Conservation (phyloP, 2,797 vertebrate species). For the Fratercula arctica region DNA sequence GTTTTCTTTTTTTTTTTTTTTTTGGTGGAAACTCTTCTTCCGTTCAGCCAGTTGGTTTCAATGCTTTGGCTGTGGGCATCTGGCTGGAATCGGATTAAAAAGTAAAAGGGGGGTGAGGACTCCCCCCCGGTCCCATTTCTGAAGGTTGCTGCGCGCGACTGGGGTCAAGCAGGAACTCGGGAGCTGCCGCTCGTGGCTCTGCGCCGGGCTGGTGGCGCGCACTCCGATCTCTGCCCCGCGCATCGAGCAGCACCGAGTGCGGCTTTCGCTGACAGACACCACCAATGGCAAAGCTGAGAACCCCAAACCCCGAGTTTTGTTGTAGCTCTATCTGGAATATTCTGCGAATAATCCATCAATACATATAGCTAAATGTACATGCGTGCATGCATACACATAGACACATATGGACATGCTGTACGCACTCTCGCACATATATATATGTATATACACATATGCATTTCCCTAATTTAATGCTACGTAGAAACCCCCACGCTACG, state of each 20-base stretch:
- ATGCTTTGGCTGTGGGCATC: accelerated
- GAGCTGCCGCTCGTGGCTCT: not conserved
- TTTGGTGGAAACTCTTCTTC: not conserved
- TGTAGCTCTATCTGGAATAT: not conserved
- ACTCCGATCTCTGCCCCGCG: not conserved
- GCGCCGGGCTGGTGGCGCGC: not conserved
- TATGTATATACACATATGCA: not conserved
- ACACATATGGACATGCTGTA: accelerated
- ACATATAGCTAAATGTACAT: not conserved
- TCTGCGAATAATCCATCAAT: not conserved
- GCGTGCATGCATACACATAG: not conserved
- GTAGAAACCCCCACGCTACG: not conserved
- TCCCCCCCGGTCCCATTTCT: not conserved
- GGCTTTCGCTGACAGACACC: not conserved
- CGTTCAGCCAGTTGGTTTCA: not conserved
- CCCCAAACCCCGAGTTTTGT: not conserved
- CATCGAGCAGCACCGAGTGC: accelerated
- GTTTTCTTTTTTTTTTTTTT: too few relatives aligned
- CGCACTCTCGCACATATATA: accelerated
- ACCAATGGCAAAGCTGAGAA: accelerated
- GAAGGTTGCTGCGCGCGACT: not conserved
- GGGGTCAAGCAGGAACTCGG: not conserved
- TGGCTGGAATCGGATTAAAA: not conserved
- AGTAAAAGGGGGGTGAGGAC: not conserved
- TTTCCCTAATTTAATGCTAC: not conserved